phyloP scores from a whole-genome alignment of 2,888 invertebrate genomes.

The Pollenia labialis region DNA sequence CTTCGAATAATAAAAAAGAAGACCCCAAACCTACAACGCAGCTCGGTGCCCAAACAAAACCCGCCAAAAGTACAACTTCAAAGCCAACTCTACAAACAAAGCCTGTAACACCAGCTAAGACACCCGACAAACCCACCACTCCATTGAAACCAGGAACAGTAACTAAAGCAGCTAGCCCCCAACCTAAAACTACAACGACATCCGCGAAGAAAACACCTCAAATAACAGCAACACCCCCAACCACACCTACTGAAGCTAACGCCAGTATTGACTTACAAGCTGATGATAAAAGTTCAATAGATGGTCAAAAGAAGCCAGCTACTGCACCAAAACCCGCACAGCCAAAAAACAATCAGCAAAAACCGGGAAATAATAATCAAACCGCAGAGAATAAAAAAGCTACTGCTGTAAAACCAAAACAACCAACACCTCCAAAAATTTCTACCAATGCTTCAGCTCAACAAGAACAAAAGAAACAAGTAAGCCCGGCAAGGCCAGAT shows the following conservation, averaged over 20 bases:
- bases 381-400: slow-evolving; percentile 90
- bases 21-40: slow-evolving; percentile 27
- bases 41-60: slow-evolving; percentile 43
- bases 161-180: slow-evolving; percentile 55
- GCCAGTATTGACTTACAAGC: neutral
- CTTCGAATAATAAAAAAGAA: slow-evolving; percentile 48
- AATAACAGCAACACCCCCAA: slow-evolving; percentile 30
- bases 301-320: slow-evolving; percentile 87
- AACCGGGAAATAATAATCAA: slow-evolving; percentile 87
- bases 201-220: slow-evolving; percentile 29
- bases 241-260: slow-evolving; percentile 44
- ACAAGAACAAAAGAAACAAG: slow-evolving; percentile 53
- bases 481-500: slow-evolving; percentile 29
- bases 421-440: slow-evolving; percentile 79
- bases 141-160: slow-evolving; percentile 40
- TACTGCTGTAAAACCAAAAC: slow-evolving; percentile 94
- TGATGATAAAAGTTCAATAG: slow-evolving; percentile 18
- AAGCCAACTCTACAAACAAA: slow-evolving; percentile 43
- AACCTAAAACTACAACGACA: slow-evolving; percentile 43
- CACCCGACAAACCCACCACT: slow-evolving; percentile 41
- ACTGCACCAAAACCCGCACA: slow-evolving; percentile 91
- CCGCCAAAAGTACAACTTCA: slow-evolving; percentile 36
- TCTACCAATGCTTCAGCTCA: slow-evolving; percentile 22
- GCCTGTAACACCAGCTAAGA: slow-evolving; percentile 21
- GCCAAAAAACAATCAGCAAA: slow-evolving; percentile 89